Base-by-base conservation (phyloP, 2,113 vertebrate genomes). In the Xiphorhynchus elegans region DNA sequence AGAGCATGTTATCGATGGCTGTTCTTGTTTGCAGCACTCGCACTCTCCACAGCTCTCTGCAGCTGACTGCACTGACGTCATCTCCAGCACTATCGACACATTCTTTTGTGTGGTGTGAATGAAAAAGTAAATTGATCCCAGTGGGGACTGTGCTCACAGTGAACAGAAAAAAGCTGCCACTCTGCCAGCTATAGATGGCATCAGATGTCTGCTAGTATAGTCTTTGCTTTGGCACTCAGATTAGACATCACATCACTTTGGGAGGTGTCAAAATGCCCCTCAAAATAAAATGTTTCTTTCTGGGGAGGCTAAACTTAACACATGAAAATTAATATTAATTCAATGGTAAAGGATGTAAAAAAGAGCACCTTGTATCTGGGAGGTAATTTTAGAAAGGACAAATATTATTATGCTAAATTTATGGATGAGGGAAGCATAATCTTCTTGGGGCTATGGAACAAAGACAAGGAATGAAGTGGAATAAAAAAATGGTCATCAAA, bases 91-190 rank as follows among this genome's bases (percentile, higher is more conserved):
- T 68, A 97, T 95, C 74, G 85, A 97, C 96, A 96, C 93, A 90
- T 96, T 95, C 97, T 95, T 96, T 93, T 95, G 92, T 91, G 85
- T 78, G 64, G 66, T 84, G 75, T 92, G 93, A 97, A 97, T 93
- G 95, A 97, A 97, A 95, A 97, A 97, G 89, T 90, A 97, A 97
- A 97, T 95, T 96, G 95, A 97, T 98, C 95, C 93, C 94, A 63
- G 76, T 70, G 96, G 95, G 96, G 95, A 91, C 79, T 74, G 83
- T 49, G 58, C 67, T 96, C 78, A n/a, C 35, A 66, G 80, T 5
- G 73, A 92, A 68, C 39, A 90, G 92, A 87, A 86, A 79, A 93
- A 91, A 90, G 44, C 62, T 63, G 78, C 90, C 52, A 24, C 63
- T 67, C 59, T 37, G 80, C 68, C 91, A 96, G 90, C 96, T 87